Percentiles rank a stretch among this genome's conserved stretches.
phyloP scores from a whole-genome alignment of 2,797 vertebrate genomes.

The Epinephelus coioides region DNA sequence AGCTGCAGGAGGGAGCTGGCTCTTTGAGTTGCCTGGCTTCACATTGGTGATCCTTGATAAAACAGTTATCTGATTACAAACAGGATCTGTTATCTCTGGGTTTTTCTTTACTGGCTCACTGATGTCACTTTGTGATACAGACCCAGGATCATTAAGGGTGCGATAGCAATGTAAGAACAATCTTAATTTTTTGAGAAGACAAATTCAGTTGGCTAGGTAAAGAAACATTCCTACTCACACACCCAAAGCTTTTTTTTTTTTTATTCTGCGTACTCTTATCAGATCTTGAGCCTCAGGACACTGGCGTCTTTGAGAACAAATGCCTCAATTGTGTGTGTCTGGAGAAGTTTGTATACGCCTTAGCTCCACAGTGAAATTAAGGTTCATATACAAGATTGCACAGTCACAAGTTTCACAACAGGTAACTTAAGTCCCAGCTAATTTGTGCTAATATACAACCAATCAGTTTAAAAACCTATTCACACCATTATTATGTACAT shows the following conservation, averaged over 20 bases:
- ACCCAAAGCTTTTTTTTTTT: neutral
- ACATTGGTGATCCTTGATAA: neutral
- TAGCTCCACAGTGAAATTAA: slow-evolving; percentile 1
- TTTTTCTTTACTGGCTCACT: neutral
- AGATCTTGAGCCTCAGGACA: neutral
- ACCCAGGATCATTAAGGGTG: neutral
- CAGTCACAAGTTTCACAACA: slow-evolving; percentile 36
- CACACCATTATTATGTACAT: slow-evolving; percentile 75
- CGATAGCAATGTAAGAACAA: neutral
- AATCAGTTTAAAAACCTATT: slow-evolving; percentile 49
- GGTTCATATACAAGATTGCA: slow-evolving; percentile 24
- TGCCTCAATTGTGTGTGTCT: neutral
- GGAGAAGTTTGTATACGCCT: slow-evolving; percentile 1
- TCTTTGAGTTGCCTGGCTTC: neutral
- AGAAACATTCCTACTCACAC: neutral
- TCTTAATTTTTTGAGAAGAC: neutral
- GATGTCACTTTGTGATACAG: neutral
- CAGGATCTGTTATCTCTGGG: neutral
- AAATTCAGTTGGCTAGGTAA: neutral
- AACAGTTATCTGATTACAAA: neutral
- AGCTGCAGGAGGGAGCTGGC: neutral
- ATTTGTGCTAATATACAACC: slow-evolving; percentile 62
- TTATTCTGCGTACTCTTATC: too few species aligned
- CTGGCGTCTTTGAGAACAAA: neutral
- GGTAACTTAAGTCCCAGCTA: slow-evolving; percentile 29